phyloP scores from a whole-genome alignment of 2,888 invertebrate species.

The Nymphalis c-album region DNA sequence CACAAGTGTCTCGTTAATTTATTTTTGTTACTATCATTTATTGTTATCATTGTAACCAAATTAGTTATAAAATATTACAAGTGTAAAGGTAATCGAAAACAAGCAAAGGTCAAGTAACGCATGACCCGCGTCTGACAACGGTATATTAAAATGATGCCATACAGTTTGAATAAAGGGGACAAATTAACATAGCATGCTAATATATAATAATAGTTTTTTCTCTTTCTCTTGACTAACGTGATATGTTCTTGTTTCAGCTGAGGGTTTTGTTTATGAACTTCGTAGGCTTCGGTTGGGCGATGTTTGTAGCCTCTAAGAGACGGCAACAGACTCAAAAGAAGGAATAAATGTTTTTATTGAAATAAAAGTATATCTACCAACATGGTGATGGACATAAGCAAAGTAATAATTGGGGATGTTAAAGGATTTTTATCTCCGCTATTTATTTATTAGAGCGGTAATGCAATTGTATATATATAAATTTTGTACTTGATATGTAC shows the following conservation, averaged over 20 bases:
- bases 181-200: neutral
- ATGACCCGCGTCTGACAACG: too few relatives aligned
- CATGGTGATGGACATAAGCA: conserved; percentile 37
- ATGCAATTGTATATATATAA: neutral
- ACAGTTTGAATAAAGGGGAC: too few relatives aligned
- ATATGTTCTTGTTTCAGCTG: conserved; percentile 80
- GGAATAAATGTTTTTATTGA: conserved; percentile 23
- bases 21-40: too few relatives aligned
- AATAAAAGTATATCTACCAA: conserved; percentile 2
- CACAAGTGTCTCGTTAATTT: too few relatives aligned
- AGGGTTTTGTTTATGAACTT: conserved; percentile 87
- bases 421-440: conserved; percentile 7
- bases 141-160: too few relatives aligned
- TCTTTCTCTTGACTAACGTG: neutral
- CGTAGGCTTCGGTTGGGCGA: conserved; percentile 90
- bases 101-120: too few relatives aligned
- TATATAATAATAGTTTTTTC: neutral
- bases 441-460: neutral
- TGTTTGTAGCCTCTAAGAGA: conserved; percentile 87
- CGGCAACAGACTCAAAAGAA: conserved; percentile 76
- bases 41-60: too few relatives aligned
- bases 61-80: too few relatives aligned
- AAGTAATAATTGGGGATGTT: conserved; percentile 7
- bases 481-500: neutral
- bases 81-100: too few relatives aligned